Base-by-base conservation (phyloP, 2,888 invertebrate species). In the Ischnura elegans region DNA sequence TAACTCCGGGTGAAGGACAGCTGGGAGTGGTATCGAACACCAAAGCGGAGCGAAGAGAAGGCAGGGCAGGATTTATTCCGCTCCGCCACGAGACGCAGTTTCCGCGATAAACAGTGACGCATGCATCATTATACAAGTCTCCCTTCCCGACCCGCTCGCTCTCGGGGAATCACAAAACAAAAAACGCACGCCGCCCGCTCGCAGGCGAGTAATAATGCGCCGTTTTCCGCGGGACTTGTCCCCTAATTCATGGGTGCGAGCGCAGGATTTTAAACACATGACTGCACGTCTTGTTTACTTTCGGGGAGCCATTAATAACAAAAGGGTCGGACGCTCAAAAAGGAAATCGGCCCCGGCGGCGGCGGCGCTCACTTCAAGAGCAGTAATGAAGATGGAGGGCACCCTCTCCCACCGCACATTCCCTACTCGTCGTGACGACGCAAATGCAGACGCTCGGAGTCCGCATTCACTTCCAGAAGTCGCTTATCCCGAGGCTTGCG, bases 341-440 rank as follows among this genome's bases (percentile, higher is more conserved):
- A 43, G 61, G 36, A 90, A 90, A 90, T 90, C 90, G 61, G 43
- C 16, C 55, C 42, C 21, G 55, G 51, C 90, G 61, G 43, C 16
- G 42, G 25, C 21, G 55, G 51, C 61, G 43, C 61, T 61, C 43
- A 90, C 66, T 90, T 90, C n/a, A 66, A 61, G 76, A 61, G 47
- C 61, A 42, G 43, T 90, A 90, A 90, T 90, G 90, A 90, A 90
- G 90, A 90, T 66, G 43, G n/a, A 90, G 90, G 43, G 90, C 55
- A 21, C 3, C 1, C 25, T 61, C 61, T 21, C 21, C 61, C 25
- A 8, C 19, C 2, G 2, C 61, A 3, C 61, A 1, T n/a, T 6
- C 61, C n/a, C n/a, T 25, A n/a, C 61, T 5, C n/a, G 8, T 61
- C n/a, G 4, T 51, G 51, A 10, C 51, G n/a, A n/a, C n/a, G n/a